Evolutionary conservation across 2,888 invertebrate species (phyloP).

Genomic region (Reticulitermes lucifugus): DNA sequence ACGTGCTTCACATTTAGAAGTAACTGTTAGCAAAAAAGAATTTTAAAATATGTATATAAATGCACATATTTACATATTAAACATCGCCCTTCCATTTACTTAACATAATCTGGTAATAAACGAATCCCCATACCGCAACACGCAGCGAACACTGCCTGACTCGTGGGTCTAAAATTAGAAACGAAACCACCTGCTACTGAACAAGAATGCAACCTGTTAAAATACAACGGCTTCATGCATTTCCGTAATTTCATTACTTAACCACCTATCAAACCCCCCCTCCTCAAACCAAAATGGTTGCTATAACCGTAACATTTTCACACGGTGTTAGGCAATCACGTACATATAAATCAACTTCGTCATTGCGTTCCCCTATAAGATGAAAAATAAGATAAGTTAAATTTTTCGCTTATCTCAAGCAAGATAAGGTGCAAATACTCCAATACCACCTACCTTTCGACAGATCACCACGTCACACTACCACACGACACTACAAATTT

Average conservation of each 20-base stretch:
- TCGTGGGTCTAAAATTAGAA: conserved; percentile 15
- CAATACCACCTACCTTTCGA: conserved; percentile 50
- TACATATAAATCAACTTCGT: not conserved
- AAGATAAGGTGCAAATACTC: not conserved
- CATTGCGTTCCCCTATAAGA: not conserved
- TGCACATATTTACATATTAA: too few species aligned
- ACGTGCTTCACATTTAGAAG: not conserved
- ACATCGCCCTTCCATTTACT: too few species aligned
- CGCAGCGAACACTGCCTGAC: too few species aligned
- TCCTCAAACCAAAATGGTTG: conserved; percentile 17
- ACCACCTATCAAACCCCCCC: too few species aligned
- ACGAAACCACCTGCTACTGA: conserved; percentile 41
- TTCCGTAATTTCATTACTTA: too few species aligned
- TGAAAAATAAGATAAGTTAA: not conserved
- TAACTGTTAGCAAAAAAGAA: too few species aligned
- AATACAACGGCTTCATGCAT: too few species aligned
- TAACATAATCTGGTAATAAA: too few species aligned
- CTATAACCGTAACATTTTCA: not conserved
- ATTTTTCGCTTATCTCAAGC: not conserved
- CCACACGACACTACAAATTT: conserved; percentile 52
- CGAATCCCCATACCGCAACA: too few species aligned
- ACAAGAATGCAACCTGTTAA: conserved; percentile 49
- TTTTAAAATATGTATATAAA: too few species aligned
- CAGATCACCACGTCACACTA: conserved; percentile 50
- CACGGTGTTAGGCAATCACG: not conserved